Evolutionary conservation across 2,888 invertebrate genomes (phyloP).

Genomic region (Eristalis arbustorum): DNA sequence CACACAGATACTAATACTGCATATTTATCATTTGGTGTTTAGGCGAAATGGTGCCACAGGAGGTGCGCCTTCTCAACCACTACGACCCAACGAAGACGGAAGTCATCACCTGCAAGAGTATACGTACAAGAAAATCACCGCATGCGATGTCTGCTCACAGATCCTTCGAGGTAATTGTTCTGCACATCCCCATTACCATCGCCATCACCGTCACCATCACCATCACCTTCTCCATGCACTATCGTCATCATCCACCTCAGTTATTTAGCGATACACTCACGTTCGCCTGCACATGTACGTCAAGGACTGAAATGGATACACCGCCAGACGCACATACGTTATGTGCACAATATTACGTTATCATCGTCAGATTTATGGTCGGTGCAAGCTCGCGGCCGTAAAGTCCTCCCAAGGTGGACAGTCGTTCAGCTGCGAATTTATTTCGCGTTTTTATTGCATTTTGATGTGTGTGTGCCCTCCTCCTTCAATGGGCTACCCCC

Average conservation of each 20-base stretch:
- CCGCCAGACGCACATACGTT: neutral
- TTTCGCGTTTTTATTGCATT: constrained; percentile 43
- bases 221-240: neutral
- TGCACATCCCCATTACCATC: neutral
- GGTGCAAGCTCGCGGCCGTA: constrained; percentile 11
- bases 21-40: constrained; percentile 64
- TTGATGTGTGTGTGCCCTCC: constrained; percentile 14
- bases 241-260: neutral
- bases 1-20: constrained; percentile 44
- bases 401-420: constrained; percentile 22
- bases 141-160: constrained; percentile 96
- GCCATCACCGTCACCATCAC: neutral
- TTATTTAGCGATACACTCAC: constrained; percentile 6
- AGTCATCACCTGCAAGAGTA: constrained; percentile 94
- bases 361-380: constrained; percentile 51
- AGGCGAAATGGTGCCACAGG: constrained; percentile 88
- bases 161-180: constrained; percentile 88
- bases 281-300: constrained; percentile 3
- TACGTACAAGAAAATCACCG: constrained; percentile 97
- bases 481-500: constrained; percentile 13
- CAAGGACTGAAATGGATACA: neutral
- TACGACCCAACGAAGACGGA: constrained; percentile 79
- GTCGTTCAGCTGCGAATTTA: constrained; percentile 25
- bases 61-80: constrained; percentile 77
- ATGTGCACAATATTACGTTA: constrained; percentile 30